Percentiles rank a stretch among this genome's conserved stretches.
Conservation (phyloP, 2,888 invertebrate species). For the Proisotoma minuta region DNA sequence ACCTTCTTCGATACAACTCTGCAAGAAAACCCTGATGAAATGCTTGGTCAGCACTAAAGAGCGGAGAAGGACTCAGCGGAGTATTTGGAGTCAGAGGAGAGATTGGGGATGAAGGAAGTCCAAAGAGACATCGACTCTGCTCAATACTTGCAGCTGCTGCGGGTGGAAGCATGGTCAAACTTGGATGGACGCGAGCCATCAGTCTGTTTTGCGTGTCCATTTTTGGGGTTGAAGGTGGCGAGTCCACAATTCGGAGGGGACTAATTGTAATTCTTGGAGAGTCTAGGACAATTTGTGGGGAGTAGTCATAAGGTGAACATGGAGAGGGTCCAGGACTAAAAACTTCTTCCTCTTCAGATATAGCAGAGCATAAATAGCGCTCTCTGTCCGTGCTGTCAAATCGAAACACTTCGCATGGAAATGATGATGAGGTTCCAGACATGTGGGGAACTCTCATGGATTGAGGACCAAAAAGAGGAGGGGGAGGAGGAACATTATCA, state of each 20-base stretch:
- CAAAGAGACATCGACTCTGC: conserved; percentile 49
- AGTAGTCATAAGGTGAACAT: conserved; percentile 54
- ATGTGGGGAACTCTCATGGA: background rate
- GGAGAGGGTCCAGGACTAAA: conserved; percentile 55
- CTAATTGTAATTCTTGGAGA: conserved; percentile 49
- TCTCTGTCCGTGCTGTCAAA: conserved; percentile 54
- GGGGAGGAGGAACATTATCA: background rate
- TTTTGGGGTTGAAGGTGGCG: conserved; percentile 45
- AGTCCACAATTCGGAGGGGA: conserved; percentile 39
- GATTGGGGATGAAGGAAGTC: conserved; percentile 57
- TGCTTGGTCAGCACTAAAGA: conserved; percentile 55
- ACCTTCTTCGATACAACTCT: conserved; percentile 49
- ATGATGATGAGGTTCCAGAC: conserved; percentile 23
- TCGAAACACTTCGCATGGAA: conserved; percentile 55
- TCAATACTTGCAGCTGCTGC: conserved; percentile 50
- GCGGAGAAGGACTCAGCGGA: conserved; percentile 52
- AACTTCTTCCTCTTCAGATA: conserved; percentile 55
- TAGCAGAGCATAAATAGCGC: conserved; percentile 49
- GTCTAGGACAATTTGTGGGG: conserved; percentile 55
- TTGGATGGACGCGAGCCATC: conserved; percentile 51
- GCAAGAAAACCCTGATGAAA: conserved; percentile 53
- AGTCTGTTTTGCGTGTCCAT: conserved; percentile 58
- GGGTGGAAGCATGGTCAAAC: conserved; percentile 50
- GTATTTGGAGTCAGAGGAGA: conserved; percentile 56
- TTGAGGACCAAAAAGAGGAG: conserved; percentile 12